Base-by-base conservation (phyloP, 1,140 invertebrate genomes). In the Daktulosphaira vitifoliae region DNA sequence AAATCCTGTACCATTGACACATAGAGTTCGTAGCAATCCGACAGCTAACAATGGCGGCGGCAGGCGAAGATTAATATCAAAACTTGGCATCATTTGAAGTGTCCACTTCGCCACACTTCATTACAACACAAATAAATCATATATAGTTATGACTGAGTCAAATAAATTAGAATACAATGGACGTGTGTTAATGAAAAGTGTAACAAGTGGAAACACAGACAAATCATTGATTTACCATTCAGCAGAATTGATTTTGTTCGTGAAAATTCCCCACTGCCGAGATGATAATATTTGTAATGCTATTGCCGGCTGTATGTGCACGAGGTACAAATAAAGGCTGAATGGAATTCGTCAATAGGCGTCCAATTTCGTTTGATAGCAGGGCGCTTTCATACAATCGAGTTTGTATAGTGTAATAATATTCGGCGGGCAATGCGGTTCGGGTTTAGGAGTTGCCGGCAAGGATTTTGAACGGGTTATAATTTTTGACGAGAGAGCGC, bases 341-440 rank as follows among this genome's bases (percentile, higher is more conserved):
- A 8, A 5, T 29, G n/a, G 26, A 29, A 33, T 51, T 51, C 9
- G n/a, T 51, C 16, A 18, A 29, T 51, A 16, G n/a, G 16, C 2
- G 26, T 29, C 1, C 8, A 33, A 51, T 51, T 2, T 33, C 16
- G 18, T 51, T 11, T 33, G 18, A 33, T 33, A 4, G 16, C 23
- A 15, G n/a, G n/a, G n/a, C n/a, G n/a, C n/a, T n/a, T 38, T 22
- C 51, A 20, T 3, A 38, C n/a, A 38, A n/a, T 37, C 18, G 15
- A 6, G 18, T 22, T 15, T 38, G 38, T 15, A 53, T 53, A n/a
- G n/a, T n/a, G n/a, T 38, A 53, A 38, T 53, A 53, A 53, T 53
- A 38, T 38, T 38, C 38, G 13, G 9, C 11, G 13, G 13, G 18
- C 38, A n/a, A 53, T 7, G 37, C 4, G n/a, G 11, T 15, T 13